phyloP scores from a whole-genome alignment of 1,140 invertebrate genomes.

The Agrilus planipennis region DNA sequence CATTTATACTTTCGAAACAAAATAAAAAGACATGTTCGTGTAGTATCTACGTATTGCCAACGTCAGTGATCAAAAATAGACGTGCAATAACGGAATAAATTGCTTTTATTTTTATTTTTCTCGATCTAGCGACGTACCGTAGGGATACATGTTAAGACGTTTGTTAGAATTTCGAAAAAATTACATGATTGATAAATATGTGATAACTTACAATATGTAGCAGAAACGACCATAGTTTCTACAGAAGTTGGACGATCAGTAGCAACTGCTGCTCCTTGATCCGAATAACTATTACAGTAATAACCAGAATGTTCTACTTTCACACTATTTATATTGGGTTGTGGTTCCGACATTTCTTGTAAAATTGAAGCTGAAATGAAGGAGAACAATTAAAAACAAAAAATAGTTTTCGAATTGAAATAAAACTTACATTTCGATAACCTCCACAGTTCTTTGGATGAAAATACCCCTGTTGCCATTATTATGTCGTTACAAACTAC shows the following conservation, averaged over 20 bases:
- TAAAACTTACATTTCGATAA: slow-evolving; percentile 76
- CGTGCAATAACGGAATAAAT: too few relatives aligned
- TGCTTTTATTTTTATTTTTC: too few relatives aligned
- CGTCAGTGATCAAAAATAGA: too few relatives aligned
- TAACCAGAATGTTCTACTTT: slow-evolving; percentile 83
- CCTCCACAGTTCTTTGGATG: slow-evolving; percentile 94
- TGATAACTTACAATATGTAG: slow-evolving; percentile 45
- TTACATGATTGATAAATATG: too few relatives aligned
- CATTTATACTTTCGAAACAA: too few relatives aligned
- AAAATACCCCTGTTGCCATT: slow-evolving; percentile 95
- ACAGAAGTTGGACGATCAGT: slow-evolving; percentile 37
- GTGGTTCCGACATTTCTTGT: slow-evolving; percentile 72
- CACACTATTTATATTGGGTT: slow-evolving; percentile 67
- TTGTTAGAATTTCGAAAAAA: too few relatives aligned
- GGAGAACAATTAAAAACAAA: slow-evolving; percentile 25
- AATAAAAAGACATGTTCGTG: too few relatives aligned
- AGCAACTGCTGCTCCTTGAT: slow-evolving; percentile 41
- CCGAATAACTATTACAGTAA: slow-evolving; percentile 86
- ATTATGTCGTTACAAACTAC: slow-evolving; percentile 98
- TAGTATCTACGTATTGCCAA: too few relatives aligned
- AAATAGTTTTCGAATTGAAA: neutral
- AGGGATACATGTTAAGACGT: too few relatives aligned
- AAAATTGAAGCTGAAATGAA: slow-evolving; percentile 81
- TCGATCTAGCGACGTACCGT: too few relatives aligned
- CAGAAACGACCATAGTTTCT: slow-evolving; percentile 43